Evolutionary conservation across 2,888 invertebrate genomes (phyloP), one percentile per base, ranked within the genome.

Genomic region (Tetrapedia diversipes): DNA sequence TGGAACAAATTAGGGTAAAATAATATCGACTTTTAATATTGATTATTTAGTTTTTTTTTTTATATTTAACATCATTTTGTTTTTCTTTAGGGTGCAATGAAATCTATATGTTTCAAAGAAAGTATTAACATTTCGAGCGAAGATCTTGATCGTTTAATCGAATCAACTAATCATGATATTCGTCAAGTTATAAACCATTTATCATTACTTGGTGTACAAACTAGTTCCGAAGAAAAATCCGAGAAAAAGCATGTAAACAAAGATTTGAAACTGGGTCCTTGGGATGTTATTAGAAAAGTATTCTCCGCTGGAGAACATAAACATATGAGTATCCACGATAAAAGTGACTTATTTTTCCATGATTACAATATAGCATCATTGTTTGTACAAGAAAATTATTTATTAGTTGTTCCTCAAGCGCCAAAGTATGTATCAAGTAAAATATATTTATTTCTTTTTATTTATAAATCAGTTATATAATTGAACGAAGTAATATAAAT

Each of bases 321-420:
- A 89, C 93, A 91, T 0, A 97, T 97, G 96, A 94, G 92, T 41
- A 93, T 98, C 8, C 93, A 94, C 81, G 98, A 98, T 89, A 98
- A 96, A 91, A 95, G 95, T 68, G 96, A 97, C 90, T 93, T 99
- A 67, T 99, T 99, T 93, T 99, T 99, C 92, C 96, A 97, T 88
- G 99, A 99, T 93, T 99, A 99, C 92, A 97, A 96, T 87, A 94
- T 99, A 80, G 96, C 96, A n/a, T 98, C 99, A 1, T 93, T 99
- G 16, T 99, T 99, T 92, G 98, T 99, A 0, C 98, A 99, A 88
- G 99, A 99, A 92, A 99, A 99, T 92, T 99, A 99, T 92, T 92
- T 97, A 22, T 94, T 94, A 81, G 97, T 97, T 1, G 92, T 93
- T n/a, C 98, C 98, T 0, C 94, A 94, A 73, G 95, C 95, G 72